Conservation (phyloP, 2,797 vertebrate species). For the Limosa lapponica region DNA sequence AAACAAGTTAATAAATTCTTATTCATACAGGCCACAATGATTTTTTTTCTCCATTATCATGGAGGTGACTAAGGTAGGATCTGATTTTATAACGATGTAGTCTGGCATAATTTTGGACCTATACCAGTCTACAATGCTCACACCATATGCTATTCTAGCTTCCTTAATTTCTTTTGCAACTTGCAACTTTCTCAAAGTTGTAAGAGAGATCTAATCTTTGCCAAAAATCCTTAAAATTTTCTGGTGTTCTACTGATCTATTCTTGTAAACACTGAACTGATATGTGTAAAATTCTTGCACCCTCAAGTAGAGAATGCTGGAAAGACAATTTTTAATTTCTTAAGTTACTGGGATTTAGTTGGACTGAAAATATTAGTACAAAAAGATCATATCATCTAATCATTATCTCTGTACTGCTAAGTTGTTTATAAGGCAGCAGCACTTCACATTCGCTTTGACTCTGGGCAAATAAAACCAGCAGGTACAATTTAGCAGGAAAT, state of each 20-base stretch:
- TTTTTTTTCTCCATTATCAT: neutral
- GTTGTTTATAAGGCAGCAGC: neutral
- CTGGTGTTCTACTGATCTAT: neutral
- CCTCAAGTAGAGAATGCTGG: neutral
- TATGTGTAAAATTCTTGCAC: neutral
- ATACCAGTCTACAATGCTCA: rapidly evolving
- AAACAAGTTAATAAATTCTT: neutral
- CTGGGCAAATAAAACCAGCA: neutral
- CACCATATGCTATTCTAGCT: neutral
- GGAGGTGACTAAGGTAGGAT: neutral
- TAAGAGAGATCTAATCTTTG: neutral
- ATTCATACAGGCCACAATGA: neutral
- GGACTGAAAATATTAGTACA: neutral
- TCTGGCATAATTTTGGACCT: neutral
- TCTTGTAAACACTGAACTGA: neutral
- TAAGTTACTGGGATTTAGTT: neutral
- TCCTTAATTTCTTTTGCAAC: neutral
- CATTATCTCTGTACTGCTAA: neutral
- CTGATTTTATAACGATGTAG: neutral
- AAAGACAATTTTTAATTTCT: neutral
- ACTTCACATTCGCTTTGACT: neutral
- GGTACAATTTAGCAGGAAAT: neutral
- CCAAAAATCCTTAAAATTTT: neutral
- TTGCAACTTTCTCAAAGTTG: neutral
- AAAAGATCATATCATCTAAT: neutral